These are phyloP conservation scores for Lepus oiostolus DNA, from an alignment of 2,797 vertebrate genomes.

Conservation along the genomic window DNA sequence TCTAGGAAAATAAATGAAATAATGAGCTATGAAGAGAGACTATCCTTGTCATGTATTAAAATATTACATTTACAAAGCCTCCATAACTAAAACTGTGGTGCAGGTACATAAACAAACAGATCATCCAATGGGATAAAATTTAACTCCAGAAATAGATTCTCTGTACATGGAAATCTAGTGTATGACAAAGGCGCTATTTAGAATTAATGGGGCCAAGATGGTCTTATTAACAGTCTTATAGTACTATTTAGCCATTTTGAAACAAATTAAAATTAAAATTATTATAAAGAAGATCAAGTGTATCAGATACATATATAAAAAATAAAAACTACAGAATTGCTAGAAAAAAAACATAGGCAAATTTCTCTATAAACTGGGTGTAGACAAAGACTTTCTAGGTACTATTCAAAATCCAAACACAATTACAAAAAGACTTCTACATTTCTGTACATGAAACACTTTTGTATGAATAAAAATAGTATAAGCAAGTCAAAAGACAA, in stretches of 20 bases:
- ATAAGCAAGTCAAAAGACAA: constrained; percentile 27
- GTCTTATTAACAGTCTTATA: not conserved
- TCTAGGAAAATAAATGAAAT: constrained; percentile 9
- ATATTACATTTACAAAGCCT: not conserved
- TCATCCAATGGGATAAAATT: not conserved
- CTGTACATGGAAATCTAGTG: not conserved
- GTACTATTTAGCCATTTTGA: not conserved
- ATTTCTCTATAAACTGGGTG: not conserved
- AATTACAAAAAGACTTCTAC: not conserved
- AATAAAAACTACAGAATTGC: not conserved
- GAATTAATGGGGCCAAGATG: not conserved
- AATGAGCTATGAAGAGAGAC: not conserved
- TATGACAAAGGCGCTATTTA: not conserved
- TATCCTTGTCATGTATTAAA: not conserved
- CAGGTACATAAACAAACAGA: not conserved
- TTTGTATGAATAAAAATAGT: not conserved
- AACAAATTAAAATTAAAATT: not conserved
- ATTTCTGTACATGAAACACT: not conserved
- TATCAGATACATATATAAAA: constrained; percentile 36
- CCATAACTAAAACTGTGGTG: constrained; percentile 14
- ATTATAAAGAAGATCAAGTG: not conserved
- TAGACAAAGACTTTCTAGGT: not conserved
- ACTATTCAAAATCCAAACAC: not conserved
- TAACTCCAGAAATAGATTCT: constrained; percentile 33
- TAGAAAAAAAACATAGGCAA: not conserved